phyloP scores from a whole-genome alignment of 2,113 vertebrate genomes.

The Nipponia nippon region DNA sequence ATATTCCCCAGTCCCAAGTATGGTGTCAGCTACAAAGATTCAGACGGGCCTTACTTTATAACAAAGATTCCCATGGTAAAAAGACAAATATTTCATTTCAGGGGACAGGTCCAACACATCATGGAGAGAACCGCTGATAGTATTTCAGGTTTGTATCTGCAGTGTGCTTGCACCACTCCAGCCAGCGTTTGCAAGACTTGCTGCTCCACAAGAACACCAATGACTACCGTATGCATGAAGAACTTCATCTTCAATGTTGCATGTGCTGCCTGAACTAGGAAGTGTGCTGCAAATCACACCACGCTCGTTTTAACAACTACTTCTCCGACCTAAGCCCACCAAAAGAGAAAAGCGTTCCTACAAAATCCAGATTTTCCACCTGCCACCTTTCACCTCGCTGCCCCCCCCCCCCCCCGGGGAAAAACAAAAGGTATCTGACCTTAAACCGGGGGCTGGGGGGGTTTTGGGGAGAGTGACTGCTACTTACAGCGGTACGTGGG shows the following conservation, averaged over 20 bases:
- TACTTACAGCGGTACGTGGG: conserved; percentile 93
- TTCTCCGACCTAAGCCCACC: background rate
- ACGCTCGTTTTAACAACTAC: background rate
- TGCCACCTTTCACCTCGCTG: background rate
- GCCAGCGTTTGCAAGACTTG: background rate
- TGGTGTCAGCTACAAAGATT: background rate
- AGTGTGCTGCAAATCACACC: background rate
- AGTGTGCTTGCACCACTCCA: background rate
- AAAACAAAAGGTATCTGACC: too few relatives aligned
- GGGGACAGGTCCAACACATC: background rate
- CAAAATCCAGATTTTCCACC: background rate
- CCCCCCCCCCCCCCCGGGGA: too few relatives aligned
- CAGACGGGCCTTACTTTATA: background rate
- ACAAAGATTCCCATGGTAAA: background rate
- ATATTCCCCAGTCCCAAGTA: background rate
- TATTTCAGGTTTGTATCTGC: background rate
- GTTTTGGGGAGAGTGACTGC: too few relatives aligned
- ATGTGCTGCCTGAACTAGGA: background rate
- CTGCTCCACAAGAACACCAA: background rate
- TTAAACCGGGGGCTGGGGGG: too few relatives aligned
- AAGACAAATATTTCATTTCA: background rate
- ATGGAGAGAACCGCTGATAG: background rate
- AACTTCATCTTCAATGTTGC: background rate
- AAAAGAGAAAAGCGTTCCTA: background rate
- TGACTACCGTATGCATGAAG: accelerated